phyloP scores from a whole-genome alignment of 2,113 vertebrate species.

The Arizona elegans region DNA sequence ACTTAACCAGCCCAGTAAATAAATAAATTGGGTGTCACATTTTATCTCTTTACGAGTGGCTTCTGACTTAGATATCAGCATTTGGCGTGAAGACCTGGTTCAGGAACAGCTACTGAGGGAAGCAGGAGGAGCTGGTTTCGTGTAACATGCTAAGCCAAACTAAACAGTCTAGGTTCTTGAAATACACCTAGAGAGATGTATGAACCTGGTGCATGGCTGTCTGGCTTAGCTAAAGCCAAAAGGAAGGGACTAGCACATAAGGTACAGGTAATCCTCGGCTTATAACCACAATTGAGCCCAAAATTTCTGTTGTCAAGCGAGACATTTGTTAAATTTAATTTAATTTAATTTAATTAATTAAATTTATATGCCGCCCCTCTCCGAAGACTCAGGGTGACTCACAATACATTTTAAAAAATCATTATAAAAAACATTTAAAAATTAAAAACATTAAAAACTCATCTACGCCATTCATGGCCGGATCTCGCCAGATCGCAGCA shows the following conservation, averaged over 20 bases:
- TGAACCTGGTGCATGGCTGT: not conserved
- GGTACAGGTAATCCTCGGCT: not conserved
- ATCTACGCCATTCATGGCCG: too few species aligned
- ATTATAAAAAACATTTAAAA: too few species aligned
- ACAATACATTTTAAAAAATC: too few species aligned
- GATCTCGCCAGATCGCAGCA: too few species aligned
- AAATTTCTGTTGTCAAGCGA: too few species aligned
- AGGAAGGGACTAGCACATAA: not conserved
- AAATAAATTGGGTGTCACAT: not conserved
- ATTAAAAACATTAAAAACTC: too few species aligned
- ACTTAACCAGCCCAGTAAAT: not conserved
- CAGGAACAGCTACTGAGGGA: not conserved
- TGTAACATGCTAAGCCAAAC: not conserved
- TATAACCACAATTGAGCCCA: too few species aligned
- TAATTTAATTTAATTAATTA: too few species aligned
- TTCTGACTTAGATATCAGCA: not conserved
- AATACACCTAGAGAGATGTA: not conserved
- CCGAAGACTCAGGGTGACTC: too few species aligned
- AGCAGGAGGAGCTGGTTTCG: not conserved
- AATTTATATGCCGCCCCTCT: too few species aligned
- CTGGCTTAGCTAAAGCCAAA: not conserved
- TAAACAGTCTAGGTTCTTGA: not conserved
- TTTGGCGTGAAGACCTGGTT: not conserved
- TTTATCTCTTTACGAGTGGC: not conserved
- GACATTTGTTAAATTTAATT: too few species aligned